Evolutionary conservation across 2,113 vertebrate genomes (phyloP).

Genomic region (Oriolus oriolus): DNA sequence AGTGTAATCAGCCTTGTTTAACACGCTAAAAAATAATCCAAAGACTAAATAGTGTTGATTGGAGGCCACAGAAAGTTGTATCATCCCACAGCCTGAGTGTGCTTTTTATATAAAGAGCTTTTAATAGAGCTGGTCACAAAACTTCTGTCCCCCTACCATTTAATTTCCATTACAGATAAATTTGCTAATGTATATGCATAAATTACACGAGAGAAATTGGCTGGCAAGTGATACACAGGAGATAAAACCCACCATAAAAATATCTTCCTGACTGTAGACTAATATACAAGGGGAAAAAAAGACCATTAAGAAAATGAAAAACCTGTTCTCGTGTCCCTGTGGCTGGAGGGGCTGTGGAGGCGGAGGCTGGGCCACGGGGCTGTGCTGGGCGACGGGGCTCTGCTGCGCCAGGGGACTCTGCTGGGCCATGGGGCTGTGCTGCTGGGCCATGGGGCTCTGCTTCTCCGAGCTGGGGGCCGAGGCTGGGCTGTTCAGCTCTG

Average conservation of each 20-base stretch:
- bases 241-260: not conserved
- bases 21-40: not conserved
- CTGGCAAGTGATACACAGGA: not conserved
- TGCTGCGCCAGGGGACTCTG: constrained; percentile 80
- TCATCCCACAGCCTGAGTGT: not conserved
- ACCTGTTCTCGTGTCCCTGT: constrained; percentile 93
- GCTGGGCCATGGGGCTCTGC: constrained; percentile 92
- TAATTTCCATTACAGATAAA: not conserved
- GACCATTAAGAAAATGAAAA: not conserved
- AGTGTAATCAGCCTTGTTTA: not conserved
- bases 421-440: constrained; percentile 81
- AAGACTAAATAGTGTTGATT: constrained; percentile 8
- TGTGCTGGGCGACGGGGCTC: constrained; percentile 74
- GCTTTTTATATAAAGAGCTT: not conserved
- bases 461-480: constrained; percentile 92
- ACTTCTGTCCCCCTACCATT: not conserved
- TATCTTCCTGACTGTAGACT: not conserved
- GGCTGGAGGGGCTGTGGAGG: constrained; percentile 83
- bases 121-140: not conserved
- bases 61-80: not conserved
- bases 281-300: not conserved
- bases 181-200: not conserved
- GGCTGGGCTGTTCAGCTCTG: constrained; percentile 89
- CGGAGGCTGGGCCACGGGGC: constrained; percentile 69
- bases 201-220: not conserved